Evolutionary conservation across 2,888 invertebrate species (phyloP), one percentile per base, ranked within the genome.

Genomic region (Drosophila rubida): DNA sequence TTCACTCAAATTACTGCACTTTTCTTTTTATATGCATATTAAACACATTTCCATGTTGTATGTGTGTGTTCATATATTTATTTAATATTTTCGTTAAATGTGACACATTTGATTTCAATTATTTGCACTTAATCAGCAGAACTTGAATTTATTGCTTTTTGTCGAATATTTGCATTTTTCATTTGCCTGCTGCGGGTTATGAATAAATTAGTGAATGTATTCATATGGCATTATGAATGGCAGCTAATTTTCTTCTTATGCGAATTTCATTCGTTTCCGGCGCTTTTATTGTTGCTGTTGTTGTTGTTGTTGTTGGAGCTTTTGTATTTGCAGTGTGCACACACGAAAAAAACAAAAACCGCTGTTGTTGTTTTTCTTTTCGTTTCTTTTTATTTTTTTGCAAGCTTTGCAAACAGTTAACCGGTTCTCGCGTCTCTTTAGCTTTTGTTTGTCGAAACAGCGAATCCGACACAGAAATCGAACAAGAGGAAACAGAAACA

Each of bases 361-460:
- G 25, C 35, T 39, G 14, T 32, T 42, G 49, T 57, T 41, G 16
- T 51, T 59, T 14, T 27, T 49, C 14, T 41, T 35, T 49, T 44
- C 49, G 22, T 32, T 41, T 51, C 30, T 44, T 30, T 44, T 48
- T 67, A 73, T 64, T 60, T 48, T 67, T 75, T 64, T 60, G 76
- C 76, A 76, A 76, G 66, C 69, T 75, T 66, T 78, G 75, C 76
- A 78, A 66, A 75, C 63, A 61, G 59, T 72, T 78, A 85, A 85
- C 86, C 83, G 80, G 85, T 85, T 82, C 69, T 82, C 63, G 65
- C 51, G 64, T 66, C 64, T 69, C 53, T 67, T 44, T 35, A 55
- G 69, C 77, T 63, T 67, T 75, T 64, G 67, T 76, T 77, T 77
- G 64, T 46, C 39, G 60, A 65, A 78, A 39, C 59, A 55, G 44